A percentile compares a stretch with the other conserved stretches of the same genome.
Evolutionary conservation across 2,888 invertebrate genomes (phyloP).

Genomic region (Drosophila demipolita): DNA sequence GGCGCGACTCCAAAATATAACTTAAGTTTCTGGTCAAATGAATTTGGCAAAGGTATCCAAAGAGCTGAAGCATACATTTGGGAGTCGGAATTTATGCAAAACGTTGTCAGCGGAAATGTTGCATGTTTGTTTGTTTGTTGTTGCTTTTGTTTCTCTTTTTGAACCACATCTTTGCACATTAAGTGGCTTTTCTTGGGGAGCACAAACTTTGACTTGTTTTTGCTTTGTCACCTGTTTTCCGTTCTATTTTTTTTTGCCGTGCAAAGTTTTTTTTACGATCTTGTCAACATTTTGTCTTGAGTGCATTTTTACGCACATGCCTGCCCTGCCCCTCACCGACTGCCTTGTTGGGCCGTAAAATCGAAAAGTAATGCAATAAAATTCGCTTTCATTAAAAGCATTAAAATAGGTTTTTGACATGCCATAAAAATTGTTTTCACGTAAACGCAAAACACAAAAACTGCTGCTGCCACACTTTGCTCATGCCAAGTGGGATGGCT

Average conservation of each 20-base stretch:
- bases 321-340: background rate
- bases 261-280: slow-evolving; percentile 78
- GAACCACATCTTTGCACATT: slow-evolving; percentile 76
- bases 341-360: slow-evolving; percentile 64
- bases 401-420: slow-evolving; percentile 83
- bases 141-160: slow-evolving; percentile 38
- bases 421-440: slow-evolving; percentile 82
- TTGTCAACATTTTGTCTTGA: slow-evolving; percentile 77
- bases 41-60: slow-evolving; percentile 83
- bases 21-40: slow-evolving; percentile 85
- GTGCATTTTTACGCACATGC: slow-evolving; percentile 72
- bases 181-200: slow-evolving; percentile 52
- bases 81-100: slow-evolving; percentile 71
- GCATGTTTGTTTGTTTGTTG: slow-evolving; percentile 44
- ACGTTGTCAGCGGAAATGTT: slow-evolving; percentile 61
- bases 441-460: slow-evolving; percentile 67
- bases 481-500: background rate
- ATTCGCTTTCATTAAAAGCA: slow-evolving; percentile 83
- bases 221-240: slow-evolving; percentile 79
- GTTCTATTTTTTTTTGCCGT: slow-evolving; percentile 22
- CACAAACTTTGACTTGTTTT: slow-evolving; percentile 41
- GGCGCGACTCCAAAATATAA: slow-evolving; percentile 82
- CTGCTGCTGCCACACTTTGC: slow-evolving; percentile 67
- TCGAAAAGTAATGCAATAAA: slow-evolving; percentile 82
- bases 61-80: slow-evolving; percentile 52